Evolutionary conservation across 2,113 vertebrate species (phyloP), one percentile per base, ranked within the genome.

Genomic region (Acinonyx jubatus): DNA sequence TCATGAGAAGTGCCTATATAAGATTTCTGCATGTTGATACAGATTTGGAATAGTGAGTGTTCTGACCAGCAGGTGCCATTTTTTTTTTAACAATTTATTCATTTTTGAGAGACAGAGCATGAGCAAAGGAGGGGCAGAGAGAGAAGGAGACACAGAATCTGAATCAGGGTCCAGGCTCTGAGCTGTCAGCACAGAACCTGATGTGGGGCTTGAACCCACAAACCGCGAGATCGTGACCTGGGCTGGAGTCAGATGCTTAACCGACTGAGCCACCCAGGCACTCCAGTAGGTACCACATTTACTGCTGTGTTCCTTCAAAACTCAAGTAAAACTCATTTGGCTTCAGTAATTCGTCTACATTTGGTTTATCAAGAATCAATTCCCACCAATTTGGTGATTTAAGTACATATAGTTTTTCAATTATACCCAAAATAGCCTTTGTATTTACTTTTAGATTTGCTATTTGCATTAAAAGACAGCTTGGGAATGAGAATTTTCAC

Each of bases 361-460:
- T n/a, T 68, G 29, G 11, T 38, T 97, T 81, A 89, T 15, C 68
- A 33, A 74, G 68, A 97, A 86, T 73, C 25, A 92, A 87, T 94
- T 74, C 50, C 33, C 91, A 87, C 13, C 29, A 92, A 87, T 65
- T 71, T 87, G 11, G n/a, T 82, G 48, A 94, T 52, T 87, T 41
- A 79, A 85, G 12, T 10, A 68, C 0, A 5, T 19, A 25, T 27
- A 48, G 74, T 21, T 94, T 93, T 89, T 87, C 69, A 66, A 14
- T 61, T 74, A 2, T 79, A 38, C 71, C 27, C 80, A 89, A 89
- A 95, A 68, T 41, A 82, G 11, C 45, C n/a, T 68, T 4, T 57
- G 48, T 83, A 50, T 61, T 91, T 90, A 78, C 65, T 87, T 82
- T 83, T 48, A 10, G 52, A 90, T 57, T 80, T 84, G 65, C 36